These are phyloP conservation scores for Celastrina argiolus DNA, from an alignment of 2,888 invertebrate species.

Conservation along the genomic window DNA sequence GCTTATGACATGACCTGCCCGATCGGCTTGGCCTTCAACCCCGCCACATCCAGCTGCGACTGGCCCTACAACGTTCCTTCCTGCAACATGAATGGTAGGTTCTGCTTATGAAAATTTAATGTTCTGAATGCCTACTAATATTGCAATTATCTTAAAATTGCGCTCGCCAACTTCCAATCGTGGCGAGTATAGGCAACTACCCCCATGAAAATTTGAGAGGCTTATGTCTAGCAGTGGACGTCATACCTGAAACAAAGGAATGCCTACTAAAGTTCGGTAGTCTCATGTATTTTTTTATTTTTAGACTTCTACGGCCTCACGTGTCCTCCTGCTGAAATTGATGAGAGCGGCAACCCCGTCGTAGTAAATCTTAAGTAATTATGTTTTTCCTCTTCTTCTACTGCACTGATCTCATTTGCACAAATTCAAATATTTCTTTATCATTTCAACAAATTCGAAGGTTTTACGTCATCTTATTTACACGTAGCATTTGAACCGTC, in stretches of 20 bases:
- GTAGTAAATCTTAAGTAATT: constrained; percentile 50
- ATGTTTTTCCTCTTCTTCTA: neutral
- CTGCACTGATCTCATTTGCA: neutral
- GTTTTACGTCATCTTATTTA: no score
- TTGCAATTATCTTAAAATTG: neutral
- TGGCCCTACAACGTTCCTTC: constrained; percentile 88
- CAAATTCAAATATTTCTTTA: neutral
- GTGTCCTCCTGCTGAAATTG: constrained; percentile 48
- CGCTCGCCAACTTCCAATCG: no score
- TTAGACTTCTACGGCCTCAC: constrained; percentile 52
- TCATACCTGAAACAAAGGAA: no score
- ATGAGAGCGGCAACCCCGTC: constrained; percentile 38
- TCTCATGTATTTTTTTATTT: constrained; percentile 22
- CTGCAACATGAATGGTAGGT: constrained; percentile 78
- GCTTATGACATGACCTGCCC: constrained; percentile 81
- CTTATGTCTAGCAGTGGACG: no score
- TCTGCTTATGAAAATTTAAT: neutral
- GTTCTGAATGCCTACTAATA: no score
- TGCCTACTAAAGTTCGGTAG: no score
- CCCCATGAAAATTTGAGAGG: no score
- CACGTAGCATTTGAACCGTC: no score
- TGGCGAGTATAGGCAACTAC: no score
- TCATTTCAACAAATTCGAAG: neutral
- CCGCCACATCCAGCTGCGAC: constrained; percentile 83
- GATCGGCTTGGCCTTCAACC: constrained; percentile 86